phyloP scores from a whole-genome alignment of 2,888 invertebrate species.

The Macrophya annulata region DNA sequence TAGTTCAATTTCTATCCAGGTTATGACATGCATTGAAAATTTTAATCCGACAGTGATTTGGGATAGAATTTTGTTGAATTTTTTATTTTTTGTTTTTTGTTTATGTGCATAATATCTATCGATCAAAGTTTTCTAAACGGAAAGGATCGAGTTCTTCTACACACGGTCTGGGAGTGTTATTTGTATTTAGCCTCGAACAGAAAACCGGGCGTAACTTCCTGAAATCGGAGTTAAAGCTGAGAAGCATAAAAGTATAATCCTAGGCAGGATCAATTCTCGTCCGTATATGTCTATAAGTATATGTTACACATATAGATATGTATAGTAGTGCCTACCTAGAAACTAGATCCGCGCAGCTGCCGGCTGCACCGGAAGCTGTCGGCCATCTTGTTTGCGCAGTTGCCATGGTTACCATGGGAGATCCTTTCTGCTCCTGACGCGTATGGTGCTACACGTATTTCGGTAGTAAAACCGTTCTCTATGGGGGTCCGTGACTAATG shows the following conservation, averaged over 20 bases:
- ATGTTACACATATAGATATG: slow-evolving; percentile 23
- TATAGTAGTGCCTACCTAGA: slow-evolving; percentile 63
- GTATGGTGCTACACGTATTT: slow-evolving; percentile 61
- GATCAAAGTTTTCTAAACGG: slow-evolving; percentile 24
- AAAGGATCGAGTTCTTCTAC: slow-evolving; percentile 19
- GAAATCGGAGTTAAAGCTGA: slow-evolving; percentile 51
- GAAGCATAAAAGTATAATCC: slow-evolving; percentile 53
- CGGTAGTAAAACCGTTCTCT: slow-evolving; percentile 66
- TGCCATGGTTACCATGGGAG: slow-evolving; percentile 77
- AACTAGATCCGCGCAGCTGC: slow-evolving; percentile 63
- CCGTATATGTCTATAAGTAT: not conserved
- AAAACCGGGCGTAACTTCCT: slow-evolving; percentile 51
- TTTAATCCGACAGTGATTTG: slow-evolving; percentile 1
- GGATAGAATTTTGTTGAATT: slow-evolving; percentile 11
- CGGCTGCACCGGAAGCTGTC: slow-evolving; percentile 75
- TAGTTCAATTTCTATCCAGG: not conserved
- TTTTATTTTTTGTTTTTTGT: not conserved
- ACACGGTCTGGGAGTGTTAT: slow-evolving; percentile 31
- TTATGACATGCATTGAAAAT: not conserved
- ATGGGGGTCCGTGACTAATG: slow-evolving; percentile 72
- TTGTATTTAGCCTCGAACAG: slow-evolving; percentile 43
- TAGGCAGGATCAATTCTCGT: slow-evolving; percentile 50
- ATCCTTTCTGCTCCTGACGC: slow-evolving; percentile 71
- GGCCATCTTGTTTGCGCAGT: slow-evolving; percentile 79
- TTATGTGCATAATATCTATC: not conserved